These are phyloP conservation scores for Matsumyia berberina DNA, from an alignment of 2,888 invertebrate species.

Conservation along the genomic window DNA sequence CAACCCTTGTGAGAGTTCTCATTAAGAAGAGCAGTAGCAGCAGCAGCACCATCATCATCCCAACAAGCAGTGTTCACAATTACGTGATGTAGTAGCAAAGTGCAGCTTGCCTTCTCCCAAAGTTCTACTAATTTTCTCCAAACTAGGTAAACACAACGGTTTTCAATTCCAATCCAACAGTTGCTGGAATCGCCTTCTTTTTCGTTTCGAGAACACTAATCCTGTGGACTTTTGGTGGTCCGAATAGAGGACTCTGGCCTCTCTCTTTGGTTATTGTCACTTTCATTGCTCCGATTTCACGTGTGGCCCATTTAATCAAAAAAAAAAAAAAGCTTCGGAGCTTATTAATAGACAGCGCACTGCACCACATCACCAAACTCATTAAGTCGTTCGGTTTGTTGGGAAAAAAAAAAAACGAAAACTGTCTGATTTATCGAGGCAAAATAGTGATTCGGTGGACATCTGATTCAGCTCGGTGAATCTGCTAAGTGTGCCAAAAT, in stretches of 20 bases:
- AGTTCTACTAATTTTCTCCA: conserved; percentile 14
- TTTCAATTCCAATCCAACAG: background rate
- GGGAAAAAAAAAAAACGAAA: conserved; percentile 1
- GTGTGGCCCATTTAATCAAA: conserved; percentile 33
- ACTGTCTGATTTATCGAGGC: conserved; percentile 53
- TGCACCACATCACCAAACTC: conserved; percentile 11
- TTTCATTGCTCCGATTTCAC: conserved; percentile 55
- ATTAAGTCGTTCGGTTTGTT: conserved; percentile 20
- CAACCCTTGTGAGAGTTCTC: conserved; percentile 56
- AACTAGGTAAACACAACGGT: background rate
- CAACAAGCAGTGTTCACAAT: conserved; percentile 35
- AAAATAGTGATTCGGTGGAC: conserved; percentile 48
- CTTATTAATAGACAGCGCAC: conserved; percentile 54
- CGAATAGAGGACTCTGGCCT: background rate
- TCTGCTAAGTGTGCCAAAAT: conserved; percentile 64
- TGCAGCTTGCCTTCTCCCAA: conserved; percentile 18
- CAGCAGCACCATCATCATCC: conserved; percentile 14
- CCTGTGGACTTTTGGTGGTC: conserved; percentile 4
- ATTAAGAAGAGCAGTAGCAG: conserved; percentile 45
- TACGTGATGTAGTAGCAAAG: conserved; percentile 45
- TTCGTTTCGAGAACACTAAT: conserved; percentile 1
- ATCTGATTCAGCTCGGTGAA: conserved; percentile 62
- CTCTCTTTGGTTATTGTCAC: conserved; percentile 32
- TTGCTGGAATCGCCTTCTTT: background rate
- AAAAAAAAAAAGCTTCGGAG: conserved; percentile 1